A percentile compares a stretch with the other conserved stretches of the same genome.
phyloP scores from a whole-genome alignment of 2,113 vertebrate species.

The Nasalis larvatus region DNA sequence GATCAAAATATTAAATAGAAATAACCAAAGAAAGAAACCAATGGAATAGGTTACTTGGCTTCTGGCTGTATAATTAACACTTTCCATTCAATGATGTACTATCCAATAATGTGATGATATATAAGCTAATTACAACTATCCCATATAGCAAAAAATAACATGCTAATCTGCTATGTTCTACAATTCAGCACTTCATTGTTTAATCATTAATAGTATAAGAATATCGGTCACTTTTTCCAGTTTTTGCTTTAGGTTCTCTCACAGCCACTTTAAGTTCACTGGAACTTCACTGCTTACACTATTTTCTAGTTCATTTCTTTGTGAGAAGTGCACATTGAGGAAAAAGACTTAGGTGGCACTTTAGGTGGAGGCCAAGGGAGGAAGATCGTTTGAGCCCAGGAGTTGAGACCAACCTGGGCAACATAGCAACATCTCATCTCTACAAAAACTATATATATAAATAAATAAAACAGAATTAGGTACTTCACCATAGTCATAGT shows the following conservation, averaged over 20 bases:
- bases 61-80: not conserved
- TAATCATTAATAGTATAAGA: not conserved
- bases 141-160: not conserved
- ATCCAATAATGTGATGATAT: not conserved
- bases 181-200: not conserved
- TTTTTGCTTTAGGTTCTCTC: not conserved
- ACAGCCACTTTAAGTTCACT: not conserved
- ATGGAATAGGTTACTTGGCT: not conserved
- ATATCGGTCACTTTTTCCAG: not conserved
- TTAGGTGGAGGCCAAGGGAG: too few species aligned
- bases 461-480: not conserved
- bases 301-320: not conserved
- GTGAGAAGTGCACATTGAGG: not conserved
- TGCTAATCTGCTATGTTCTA: not conserved
- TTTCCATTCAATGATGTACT: not conserved
- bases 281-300: not conserved
- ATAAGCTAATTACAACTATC: not conserved
- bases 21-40: not conserved
- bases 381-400: too few species aligned
- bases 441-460: too few species aligned
- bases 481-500: not conserved
- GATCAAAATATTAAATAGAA: conserved; percentile 10
- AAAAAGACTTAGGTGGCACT: not conserved
- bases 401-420: too few species aligned
- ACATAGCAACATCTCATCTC: too few species aligned